phyloP scores from a whole-genome alignment of 2,113 vertebrate genomes.

The Mixornis gularis region DNA sequence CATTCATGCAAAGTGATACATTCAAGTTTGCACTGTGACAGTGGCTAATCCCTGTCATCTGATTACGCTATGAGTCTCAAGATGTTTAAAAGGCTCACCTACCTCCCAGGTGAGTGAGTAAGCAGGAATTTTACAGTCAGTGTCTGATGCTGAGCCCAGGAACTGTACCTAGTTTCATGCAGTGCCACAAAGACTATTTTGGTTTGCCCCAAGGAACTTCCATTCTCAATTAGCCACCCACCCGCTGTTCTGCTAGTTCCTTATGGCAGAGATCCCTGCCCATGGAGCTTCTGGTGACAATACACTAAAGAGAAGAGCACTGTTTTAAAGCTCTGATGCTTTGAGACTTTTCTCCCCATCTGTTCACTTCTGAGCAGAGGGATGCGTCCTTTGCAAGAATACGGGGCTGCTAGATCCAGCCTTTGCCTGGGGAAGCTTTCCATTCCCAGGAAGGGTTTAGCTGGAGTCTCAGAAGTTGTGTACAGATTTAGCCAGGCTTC shows the following conservation, averaged over 20 bases:
- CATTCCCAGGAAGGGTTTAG: neutral
- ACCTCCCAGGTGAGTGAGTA: neutral
- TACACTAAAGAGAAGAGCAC: neutral
- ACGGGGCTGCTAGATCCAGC: neutral
- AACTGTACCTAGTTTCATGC: neutral
- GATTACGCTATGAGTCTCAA: neutral
- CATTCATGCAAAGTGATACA: neutral
- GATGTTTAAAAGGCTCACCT: neutral
- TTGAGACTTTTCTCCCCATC: slow-evolving; percentile 20
- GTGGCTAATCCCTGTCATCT: neutral
- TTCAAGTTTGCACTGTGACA: neutral
- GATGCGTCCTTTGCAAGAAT: neutral
- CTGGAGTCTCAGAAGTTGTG: neutral
- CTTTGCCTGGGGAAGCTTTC: neutral
- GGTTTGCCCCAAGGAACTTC: neutral
- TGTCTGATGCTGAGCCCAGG: neutral
- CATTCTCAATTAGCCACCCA: neutral
- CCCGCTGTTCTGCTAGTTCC: neutral
- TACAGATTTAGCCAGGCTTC: slow-evolving; percentile 4
- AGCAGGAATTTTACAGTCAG: neutral
- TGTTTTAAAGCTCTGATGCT: slow-evolving; percentile 7
- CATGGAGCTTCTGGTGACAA: neutral
- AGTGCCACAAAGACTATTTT: neutral
- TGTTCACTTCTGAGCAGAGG: slow-evolving; percentile 6
- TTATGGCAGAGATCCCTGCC: slow-evolving; percentile 13